phyloP scores from a whole-genome alignment of 1,140 invertebrate genomes.

The Hycleus phaleratus region DNA sequence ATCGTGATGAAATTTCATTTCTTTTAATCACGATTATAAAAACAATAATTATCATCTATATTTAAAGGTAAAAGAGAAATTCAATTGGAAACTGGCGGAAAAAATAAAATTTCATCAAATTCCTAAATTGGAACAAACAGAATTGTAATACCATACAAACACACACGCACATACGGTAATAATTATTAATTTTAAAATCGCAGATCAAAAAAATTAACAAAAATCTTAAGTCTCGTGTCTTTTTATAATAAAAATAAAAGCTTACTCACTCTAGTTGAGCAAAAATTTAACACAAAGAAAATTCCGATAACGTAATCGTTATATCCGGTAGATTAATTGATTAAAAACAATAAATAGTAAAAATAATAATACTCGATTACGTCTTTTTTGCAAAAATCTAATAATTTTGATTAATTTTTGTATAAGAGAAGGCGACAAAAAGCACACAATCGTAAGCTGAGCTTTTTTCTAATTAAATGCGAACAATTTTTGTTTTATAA shows the following conservation, averaged over 20 bases:
- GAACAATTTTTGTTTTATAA: conserved; percentile 1
- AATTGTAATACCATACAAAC: not conserved
- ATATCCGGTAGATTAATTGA: too few relatives aligned
- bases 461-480: conserved; percentile 7
- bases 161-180: not conserved
- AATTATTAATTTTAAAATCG: not conserved
- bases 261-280: conserved; percentile 13
- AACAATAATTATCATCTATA: not conserved
- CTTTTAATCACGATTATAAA: conserved; percentile 12
- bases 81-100: not conserved
- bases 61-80: not conserved
- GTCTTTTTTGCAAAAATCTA: not conserved
- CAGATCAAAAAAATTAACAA: conserved; percentile 10
- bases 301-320: not conserved
- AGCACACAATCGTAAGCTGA: conserved; percentile 9
- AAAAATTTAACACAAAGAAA: conserved; percentile 9
- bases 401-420: not conserved
- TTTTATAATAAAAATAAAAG: conserved; percentile 4
- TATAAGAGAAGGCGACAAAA: not conserved
- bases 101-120: conserved; percentile 18
- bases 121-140: conserved; percentile 19
- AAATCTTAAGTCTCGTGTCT: conserved; percentile 10
- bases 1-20: conserved; percentile 19
- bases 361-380: conserved; percentile 13
- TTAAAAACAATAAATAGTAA: not conserved